Conservation (phyloP, 2,888 invertebrate genomes). For the Drosophila conformis region DNA sequence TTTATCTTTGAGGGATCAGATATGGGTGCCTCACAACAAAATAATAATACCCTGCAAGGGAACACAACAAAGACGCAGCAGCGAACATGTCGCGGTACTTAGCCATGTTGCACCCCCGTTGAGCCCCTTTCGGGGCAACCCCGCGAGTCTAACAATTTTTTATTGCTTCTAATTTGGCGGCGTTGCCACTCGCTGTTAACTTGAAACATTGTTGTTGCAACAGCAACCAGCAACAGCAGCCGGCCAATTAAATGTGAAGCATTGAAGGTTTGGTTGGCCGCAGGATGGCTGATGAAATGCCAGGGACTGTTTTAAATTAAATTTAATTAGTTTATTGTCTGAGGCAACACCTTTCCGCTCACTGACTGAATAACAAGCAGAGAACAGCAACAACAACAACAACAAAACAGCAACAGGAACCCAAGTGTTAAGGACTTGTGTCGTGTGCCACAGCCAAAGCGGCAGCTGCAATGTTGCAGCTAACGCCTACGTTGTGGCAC, state of each 20-base stretch:
- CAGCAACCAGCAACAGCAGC: constrained; percentile 30
- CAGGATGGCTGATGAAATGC: constrained; percentile 62
- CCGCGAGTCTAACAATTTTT: constrained; percentile 57
- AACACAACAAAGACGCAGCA: constrained; percentile 18
- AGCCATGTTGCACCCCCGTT: constrained; percentile 12
- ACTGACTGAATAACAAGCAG: constrained; percentile 7
- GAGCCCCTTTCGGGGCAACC: constrained; percentile 18
- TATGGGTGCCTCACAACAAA: neutral
- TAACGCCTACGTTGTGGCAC: constrained; percentile 47
- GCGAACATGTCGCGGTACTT: constrained; percentile 64
- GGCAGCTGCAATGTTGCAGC: constrained; percentile 49
- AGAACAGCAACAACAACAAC: constrained; percentile 29
- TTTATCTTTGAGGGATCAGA: neutral
- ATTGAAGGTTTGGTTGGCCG: constrained; percentile 36
- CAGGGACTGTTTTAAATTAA: constrained; percentile 76
- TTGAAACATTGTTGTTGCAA: constrained; percentile 52
- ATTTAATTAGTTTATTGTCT: constrained; percentile 78
- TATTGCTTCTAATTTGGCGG: constrained; percentile 70
- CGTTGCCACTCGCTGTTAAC: constrained; percentile 51
- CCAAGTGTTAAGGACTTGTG: constrained; percentile 26
- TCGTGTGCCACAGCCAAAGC: constrained; percentile 48
- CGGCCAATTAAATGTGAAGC: constrained; percentile 60
- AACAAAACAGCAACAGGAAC: constrained; percentile 6
- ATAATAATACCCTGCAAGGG: neutral
- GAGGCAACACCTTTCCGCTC: constrained; percentile 68